A percentile compares a stretch with the other conserved stretches of the same genome.
Conservation (phyloP, 92 coral and sea anemone genomes). For the Porites cylindrica region DNA sequence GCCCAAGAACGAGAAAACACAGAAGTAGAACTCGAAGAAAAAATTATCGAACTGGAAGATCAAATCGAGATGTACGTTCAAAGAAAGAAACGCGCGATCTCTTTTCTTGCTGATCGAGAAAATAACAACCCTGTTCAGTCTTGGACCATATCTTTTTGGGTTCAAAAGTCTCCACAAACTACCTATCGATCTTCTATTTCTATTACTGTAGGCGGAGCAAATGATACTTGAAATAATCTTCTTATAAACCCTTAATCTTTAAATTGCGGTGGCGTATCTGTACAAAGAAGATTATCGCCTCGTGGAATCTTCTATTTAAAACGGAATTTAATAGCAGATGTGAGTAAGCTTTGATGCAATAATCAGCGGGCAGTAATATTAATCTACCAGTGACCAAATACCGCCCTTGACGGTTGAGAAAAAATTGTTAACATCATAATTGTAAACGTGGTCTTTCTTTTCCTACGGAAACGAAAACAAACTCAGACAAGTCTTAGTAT, state of each 20-base stretch:
- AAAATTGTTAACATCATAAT: background rate
- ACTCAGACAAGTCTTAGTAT: background rate
- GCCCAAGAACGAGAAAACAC: conserved; percentile 50
- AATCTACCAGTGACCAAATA: background rate
- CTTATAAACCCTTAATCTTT: conserved; percentile 5
- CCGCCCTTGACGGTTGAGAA: background rate
- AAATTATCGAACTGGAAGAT: conserved; percentile 69
- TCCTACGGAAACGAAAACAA: background rate
- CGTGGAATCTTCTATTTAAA: background rate
- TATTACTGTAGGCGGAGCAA: background rate
- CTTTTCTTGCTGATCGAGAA: conserved; percentile 40
- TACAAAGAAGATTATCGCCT: conserved; percentile 14
- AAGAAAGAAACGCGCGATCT: conserved; percentile 37
- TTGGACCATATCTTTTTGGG: conserved; percentile 12
- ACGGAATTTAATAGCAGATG: background rate
- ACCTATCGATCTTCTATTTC: conserved; percentile 2
- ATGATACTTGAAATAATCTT: background rate
- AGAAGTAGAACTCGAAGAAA: conserved; percentile 49
- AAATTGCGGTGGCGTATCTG: background rate
- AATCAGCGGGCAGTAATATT: background rate
- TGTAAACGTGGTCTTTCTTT: background rate
- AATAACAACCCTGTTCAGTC: conserved; percentile 24
- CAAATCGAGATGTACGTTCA: conserved; percentile 48
- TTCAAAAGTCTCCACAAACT: conserved; percentile 12
- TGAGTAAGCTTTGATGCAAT: background rate